These are phyloP conservation scores for Forbesichthys papilliferus DNA, from an alignment of 2,113 vertebrate genomes.

Conservation along the genomic window DNA sequence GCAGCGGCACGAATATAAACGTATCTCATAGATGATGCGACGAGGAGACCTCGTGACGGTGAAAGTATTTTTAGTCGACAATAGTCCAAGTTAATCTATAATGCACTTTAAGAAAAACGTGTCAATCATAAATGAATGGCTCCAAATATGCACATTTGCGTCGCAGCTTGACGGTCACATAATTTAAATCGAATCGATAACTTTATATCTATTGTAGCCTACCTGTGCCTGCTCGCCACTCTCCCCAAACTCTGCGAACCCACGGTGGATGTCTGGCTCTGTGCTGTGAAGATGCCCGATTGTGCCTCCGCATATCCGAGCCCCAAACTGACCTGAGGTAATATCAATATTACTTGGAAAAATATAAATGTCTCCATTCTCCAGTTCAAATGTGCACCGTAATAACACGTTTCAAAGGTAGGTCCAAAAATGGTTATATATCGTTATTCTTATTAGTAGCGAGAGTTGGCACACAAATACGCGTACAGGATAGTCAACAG, in stretches of 20 bases:
- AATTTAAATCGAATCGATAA: not conserved
- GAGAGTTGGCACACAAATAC: too few species aligned
- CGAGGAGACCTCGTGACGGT: too few species aligned
- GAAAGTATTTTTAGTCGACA: too few species aligned
- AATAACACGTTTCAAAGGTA: slow-evolving; percentile 25
- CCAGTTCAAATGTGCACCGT: not conserved
- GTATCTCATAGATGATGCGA: not conserved
- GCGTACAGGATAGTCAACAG: too few species aligned
- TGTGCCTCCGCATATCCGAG: slow-evolving; percentile 59
- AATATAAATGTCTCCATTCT: slow-evolving; percentile 59
- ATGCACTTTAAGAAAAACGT: not conserved
- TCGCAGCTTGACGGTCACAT: too few species aligned
- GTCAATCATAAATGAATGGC: not conserved
- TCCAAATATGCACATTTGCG: not conserved
- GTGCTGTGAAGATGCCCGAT: slow-evolving; percentile 9
- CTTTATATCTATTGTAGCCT: not conserved
- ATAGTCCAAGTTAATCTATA: not conserved
- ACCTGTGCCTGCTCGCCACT: slow-evolving; percentile 79
- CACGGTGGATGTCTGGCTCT: too few species aligned
- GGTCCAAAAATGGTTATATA: not conserved
- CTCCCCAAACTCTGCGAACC: slow-evolving; percentile 52
- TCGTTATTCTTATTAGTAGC: too few species aligned
- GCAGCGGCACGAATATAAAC: slow-evolving; percentile 12
- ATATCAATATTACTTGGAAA: slow-evolving; percentile 50
- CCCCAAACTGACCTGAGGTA: slow-evolving; percentile 36